Evolutionary conservation across 2,797 vertebrate genomes (phyloP), one percentile per base, ranked within the genome.

Genomic region (Clarias pachynema): DNA sequence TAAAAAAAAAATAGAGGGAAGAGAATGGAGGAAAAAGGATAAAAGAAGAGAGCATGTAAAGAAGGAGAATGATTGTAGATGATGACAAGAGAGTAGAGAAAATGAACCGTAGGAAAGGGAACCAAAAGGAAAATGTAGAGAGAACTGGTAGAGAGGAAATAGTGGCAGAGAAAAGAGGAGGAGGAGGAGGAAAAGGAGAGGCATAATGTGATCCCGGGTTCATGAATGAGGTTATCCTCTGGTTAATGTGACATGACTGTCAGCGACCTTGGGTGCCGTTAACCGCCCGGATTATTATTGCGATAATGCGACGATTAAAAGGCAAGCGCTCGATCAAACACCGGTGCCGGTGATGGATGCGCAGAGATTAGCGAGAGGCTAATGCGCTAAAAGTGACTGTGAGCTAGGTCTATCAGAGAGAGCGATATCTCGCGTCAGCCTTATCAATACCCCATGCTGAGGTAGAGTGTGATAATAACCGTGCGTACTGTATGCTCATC

Each of bases 171-270:
- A 20, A 29, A 66, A 69, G 59, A 15, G 16, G n/a, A 66, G 63
- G 56, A 37, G 68, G 26, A 37, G 68, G 26, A 72, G 56, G 34
- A 72, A 20, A n/a, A 73, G 81, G 62, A 79, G 83, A 84, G 60
- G 60, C 18, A 62, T 66, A 44, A 66, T 66, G 86, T 81, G 78
- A 89, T 65, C 37, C 60, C 4, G 83, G 87, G 82, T 82, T 79
- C 4, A 62, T 15, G 82, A 56, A 31, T 22, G 92, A 93, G 94
- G 95, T 95, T 95, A 95, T 94, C 90, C 91, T 85, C 88, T 94
- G 94, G 94, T 94, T 95, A 94, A 95, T 95, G 94, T 94, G 94
- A 95, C 93, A 94, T 92, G 92, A 91, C 94, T 94, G 93, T 95
- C 93, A 93, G 89, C 89, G 93, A 95, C 94, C 94, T 94, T 93